Evolutionary conservation across 92 coral and sea anemone species (phyloP), one percentile per base, ranked within the genome.

Genomic region (Phenganax stokvisi): DNA sequence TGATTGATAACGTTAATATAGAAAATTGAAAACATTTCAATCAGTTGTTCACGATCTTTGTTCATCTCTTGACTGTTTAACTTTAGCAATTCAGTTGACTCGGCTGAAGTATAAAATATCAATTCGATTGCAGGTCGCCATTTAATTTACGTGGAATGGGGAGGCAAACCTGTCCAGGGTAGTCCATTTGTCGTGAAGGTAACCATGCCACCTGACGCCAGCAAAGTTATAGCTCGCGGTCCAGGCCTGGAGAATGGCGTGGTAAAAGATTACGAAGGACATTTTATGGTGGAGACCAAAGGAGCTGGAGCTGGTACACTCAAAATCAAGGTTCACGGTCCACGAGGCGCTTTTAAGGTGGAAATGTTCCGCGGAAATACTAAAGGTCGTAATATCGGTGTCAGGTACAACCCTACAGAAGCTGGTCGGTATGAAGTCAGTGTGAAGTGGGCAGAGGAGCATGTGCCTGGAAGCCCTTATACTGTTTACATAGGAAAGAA

Each of bases 231-330:
- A 51, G 86, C 86, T 5, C 55, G 51, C 51, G 93, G 94, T 17
- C 94, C 98, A 54, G 98, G 98, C 8, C 86, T 94, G 29, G 97
- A 90, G 51, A 85, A 94, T 80, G 97, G 97, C 81, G 85, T 88
- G 57, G 56, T 91, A 13, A 83, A 89, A 10, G 83, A 70, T 70
- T 94, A 89, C 87, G 86, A 94, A 76, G 98, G 98, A 5, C 88
- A 84, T 69, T 94, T 94, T 89, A 88, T 94, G 55, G 98, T 94
- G 10, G 97, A 92, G 70, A 94, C 98, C 74, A 94, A 90, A 70
- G 98, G 98, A 47, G 98, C 98, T 0, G 98, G 98, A 10, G 97
- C 98, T n/a, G 98, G 98, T 52, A 94, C 97, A 12, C 88, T 94
- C 64, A 94, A 94, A 87, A 90, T 94, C 79, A 81, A 93, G 52